Evolutionary conservation across 1,140 invertebrate species (phyloP).

Genomic region (Nymphalis io): DNA sequence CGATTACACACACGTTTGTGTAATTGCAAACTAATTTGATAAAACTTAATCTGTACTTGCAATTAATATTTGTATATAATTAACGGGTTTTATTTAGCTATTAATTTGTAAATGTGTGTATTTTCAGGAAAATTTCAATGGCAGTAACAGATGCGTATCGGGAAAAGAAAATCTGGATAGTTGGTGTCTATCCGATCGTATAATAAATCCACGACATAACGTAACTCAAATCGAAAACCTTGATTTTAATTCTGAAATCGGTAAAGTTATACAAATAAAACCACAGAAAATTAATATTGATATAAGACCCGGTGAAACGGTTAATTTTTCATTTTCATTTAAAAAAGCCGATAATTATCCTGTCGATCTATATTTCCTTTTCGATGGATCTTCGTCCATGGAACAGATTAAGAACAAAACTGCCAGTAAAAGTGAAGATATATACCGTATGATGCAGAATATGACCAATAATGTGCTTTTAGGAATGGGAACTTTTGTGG

Average conservation of each 20-base stretch:
- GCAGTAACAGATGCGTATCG: conserved; percentile 44
- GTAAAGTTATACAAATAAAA: conserved; percentile 59
- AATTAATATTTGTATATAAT: not conserved
- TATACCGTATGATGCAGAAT: conserved; percentile 86
- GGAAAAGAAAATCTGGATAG: not conserved
- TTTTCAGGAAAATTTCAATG: conserved; percentile 50
- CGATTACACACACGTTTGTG: too few relatives aligned
- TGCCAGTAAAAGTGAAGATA: conserved; percentile 83
- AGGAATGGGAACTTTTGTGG: conserved; percentile 94
- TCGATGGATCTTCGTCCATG: conserved; percentile 93
- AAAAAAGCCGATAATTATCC: conserved; percentile 89
- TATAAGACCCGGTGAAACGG: conserved; percentile 51
- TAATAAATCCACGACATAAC: conserved; percentile 40
- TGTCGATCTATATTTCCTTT: conserved; percentile 93
- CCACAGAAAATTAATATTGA: conserved; percentile 58
- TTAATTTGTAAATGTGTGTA: not conserved
- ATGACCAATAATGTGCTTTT: conserved; percentile 91
- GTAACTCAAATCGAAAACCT: conserved; percentile 11
- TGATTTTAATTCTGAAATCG: conserved; percentile 46
- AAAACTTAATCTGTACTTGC: too few relatives aligned
- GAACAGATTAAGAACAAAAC: conserved; percentile 83
- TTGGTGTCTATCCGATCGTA: conserved; percentile 44
- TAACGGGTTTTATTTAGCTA: not conserved
- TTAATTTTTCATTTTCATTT: conserved; percentile 68
- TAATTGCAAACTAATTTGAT: too few relatives aligned